These are phyloP conservation scores for Cynopterus sphinx DNA, from an alignment of 2,797 vertebrate species.

Conservation along the genomic window DNA sequence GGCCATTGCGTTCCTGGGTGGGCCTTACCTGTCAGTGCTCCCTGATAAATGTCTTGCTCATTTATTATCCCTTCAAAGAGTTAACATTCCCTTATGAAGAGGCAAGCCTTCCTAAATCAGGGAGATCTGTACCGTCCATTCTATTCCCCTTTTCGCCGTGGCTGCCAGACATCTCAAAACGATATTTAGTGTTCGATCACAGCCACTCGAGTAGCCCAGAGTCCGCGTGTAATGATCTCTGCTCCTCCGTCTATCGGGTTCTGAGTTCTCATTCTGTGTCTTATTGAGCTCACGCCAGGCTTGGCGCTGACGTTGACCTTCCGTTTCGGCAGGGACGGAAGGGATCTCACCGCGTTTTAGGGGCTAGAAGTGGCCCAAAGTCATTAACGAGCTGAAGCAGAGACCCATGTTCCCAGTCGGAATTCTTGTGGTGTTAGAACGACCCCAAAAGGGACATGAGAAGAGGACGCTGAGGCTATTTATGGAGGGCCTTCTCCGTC, in stretches of 20 bases:
- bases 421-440: neutral
- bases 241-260: neutral
- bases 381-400: constrained; percentile 13
- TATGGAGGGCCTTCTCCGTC: neutral
- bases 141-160: neutral
- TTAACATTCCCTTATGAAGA: neutral
- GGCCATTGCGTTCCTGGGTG: too few species aligned
- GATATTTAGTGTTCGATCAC: neutral
- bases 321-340: neutral
- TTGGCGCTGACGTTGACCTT: neutral
- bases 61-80: neutral
- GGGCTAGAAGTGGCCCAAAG: constrained; percentile 44
- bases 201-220: neutral
- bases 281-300: neutral
- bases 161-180: constrained; percentile 39
- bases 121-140: neutral
- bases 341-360: neutral
- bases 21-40: neutral
- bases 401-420: neutral
- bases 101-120: neutral
- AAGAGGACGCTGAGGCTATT: neutral
- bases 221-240: constrained; percentile 23
- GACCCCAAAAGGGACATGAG: constrained; percentile 17
- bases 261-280: constrained; percentile 52
- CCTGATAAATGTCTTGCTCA: neutral